Conservation (phyloP, 2,888 invertebrate genomes). For the Fragum whitleyi region DNA sequence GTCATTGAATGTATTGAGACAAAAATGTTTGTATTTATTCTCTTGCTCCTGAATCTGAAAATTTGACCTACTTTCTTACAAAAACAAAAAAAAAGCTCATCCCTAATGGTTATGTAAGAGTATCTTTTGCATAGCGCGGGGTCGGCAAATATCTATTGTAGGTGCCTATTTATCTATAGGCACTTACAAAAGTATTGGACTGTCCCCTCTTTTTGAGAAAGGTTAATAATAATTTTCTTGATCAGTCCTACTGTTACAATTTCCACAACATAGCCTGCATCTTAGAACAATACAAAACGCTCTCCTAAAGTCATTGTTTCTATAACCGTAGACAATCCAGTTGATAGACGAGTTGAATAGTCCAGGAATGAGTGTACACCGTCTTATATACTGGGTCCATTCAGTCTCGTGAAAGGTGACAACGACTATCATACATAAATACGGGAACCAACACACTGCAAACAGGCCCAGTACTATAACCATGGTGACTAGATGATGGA, state of each 20-base stretch:
- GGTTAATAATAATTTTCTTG: too few species aligned
- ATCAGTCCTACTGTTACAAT: not conserved
- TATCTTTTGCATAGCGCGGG: too few species aligned
- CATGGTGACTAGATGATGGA: conserved; percentile 48
- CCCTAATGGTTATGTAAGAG: too few species aligned
- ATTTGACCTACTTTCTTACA: too few species aligned
- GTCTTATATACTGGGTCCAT: conserved; percentile 31
- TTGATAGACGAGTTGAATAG: conserved; percentile 44
- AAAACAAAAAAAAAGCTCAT: too few species aligned
- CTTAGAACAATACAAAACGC: conserved; percentile 42
- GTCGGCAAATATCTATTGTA: too few species aligned
- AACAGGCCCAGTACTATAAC: conserved; percentile 51
- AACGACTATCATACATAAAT: conserved; percentile 19
- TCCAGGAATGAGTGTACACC: conserved; percentile 46
- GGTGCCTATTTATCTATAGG: too few species aligned
- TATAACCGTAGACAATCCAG: conserved; percentile 51
- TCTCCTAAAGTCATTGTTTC: conserved; percentile 38
- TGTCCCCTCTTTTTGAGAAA: too few species aligned
- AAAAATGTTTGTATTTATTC: too few species aligned
- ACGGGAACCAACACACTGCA: conserved; percentile 49
- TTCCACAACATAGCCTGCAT: not conserved
- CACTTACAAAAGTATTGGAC: too few species aligned
- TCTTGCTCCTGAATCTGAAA: too few species aligned
- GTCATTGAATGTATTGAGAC: too few species aligned
- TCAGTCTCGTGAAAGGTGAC: conserved; percentile 41